Base-by-base conservation (phyloP, 2,113 vertebrate species). In the Amphiprion ocellaris region DNA sequence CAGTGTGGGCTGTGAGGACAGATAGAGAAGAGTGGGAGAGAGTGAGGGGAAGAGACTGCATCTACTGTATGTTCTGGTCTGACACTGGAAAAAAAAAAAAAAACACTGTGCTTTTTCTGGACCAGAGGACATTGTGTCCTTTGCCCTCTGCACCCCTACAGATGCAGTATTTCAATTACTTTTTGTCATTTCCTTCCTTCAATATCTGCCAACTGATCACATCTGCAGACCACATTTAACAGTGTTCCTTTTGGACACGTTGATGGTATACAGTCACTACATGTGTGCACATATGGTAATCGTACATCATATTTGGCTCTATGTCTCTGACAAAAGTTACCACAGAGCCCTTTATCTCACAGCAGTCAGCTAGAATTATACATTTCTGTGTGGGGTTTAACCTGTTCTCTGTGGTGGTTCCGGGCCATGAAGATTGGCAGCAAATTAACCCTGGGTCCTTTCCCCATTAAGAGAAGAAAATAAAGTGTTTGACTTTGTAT, bases 1-100 rank as follows among this genome's bases (percentile, higher is more conserved):
- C 82, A 86, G 85, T 87, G 81, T 90, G 90, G 91, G 84, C 81
- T 50, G 75, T 74, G 55, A 80, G 59, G 67, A 85, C 71, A 86
- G 81, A 83, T 46, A 58, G 61, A 86, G 72, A 78, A 62, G 74
- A 83, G 85, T 79, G 81, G 72, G 72, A 87, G 69, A 69, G 55
- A 74, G 69, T 17, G 72, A 82, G 39, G 41, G 70, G 70, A 66
- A 65, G 69, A 86, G 69, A 86, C 79, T n/a, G 24, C 58, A 67
- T 79, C 55, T 74, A 23, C 63, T 87, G 10, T 50, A 79, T 82
- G 64, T 83, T 89, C 73, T 67, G 47, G 19, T 80, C 37, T 75
- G 26, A 74, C 2, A 33, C 67, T 26, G 12, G 0, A 68, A 37
- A 58, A 16, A 50, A 68, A 37, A 58, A 16, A 50, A 59, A 26